phyloP scores from a whole-genome alignment of 1,140 invertebrate genomes.

The Coenobita brevimanus region DNA sequence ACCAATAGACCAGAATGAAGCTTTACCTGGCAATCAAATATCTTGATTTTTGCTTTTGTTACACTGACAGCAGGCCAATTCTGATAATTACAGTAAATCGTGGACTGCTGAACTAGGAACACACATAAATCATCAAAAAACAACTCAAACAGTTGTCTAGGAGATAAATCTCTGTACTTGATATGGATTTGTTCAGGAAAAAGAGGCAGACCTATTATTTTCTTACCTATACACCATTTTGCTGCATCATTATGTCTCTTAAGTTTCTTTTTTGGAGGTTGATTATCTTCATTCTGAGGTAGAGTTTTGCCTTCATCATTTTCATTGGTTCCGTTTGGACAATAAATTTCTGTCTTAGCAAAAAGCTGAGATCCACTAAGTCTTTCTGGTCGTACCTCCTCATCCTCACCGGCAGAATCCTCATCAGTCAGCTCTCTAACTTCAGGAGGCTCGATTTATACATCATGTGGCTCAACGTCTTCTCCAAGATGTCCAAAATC shows the following conservation, averaged over 20 bases:
- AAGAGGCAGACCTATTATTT: not conserved
- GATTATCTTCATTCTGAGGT: no score
- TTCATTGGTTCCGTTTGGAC: no score
- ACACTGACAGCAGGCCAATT: no score
- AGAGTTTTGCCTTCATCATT: not conserved
- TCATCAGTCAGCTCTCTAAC: no score
- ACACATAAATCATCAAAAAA: not conserved
- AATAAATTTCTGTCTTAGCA: no score
- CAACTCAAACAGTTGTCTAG: not conserved
- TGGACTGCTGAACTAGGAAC: no score
- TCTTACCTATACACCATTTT: not conserved
- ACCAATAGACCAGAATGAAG: not conserved
- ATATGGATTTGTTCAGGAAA: no score
- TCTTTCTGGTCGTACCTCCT: not conserved
- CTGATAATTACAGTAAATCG: not conserved
- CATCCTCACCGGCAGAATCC: no score
- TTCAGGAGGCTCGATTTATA: not conserved
- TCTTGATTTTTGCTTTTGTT: not conserved
- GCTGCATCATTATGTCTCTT: no score
- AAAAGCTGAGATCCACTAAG: not conserved
- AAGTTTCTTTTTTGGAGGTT: no score
- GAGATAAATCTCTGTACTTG: not conserved
- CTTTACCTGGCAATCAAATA: not conserved
- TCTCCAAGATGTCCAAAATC: conserved; percentile 2
- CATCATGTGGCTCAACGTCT: not conserved